These are phyloP conservation scores for Daubentonia madagascariensis DNA, from an alignment of 2,113 vertebrate species.

Conservation along the genomic window DNA sequence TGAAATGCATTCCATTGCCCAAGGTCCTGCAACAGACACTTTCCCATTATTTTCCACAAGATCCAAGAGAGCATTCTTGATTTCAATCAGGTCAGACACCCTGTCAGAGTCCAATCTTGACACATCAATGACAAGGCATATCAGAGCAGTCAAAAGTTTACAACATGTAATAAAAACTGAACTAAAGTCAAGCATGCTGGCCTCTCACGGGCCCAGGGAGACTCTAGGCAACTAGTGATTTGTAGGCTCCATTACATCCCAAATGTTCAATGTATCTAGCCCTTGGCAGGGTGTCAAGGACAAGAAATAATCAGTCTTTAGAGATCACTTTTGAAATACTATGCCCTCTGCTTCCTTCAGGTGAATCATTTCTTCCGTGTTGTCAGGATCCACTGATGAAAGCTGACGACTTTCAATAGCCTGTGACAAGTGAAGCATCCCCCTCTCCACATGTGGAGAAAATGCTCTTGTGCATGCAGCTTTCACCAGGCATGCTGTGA, in stretches of 20 bases:
- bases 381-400: slow-evolving; percentile 83
- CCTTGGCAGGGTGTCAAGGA: slow-evolving; percentile 85
- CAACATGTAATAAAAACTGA: slow-evolving; percentile 80
- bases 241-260: slow-evolving; percentile 83
- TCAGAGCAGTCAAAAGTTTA: slow-evolving; percentile 80
- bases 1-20: slow-evolving; percentile 10
- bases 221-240: slow-evolving; percentile 79
- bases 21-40: not conserved
- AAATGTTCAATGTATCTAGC: slow-evolving; percentile 80
- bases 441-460: slow-evolving; percentile 56
- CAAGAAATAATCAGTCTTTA: slow-evolving; percentile 84
- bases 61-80: slow-evolving; percentile 61
- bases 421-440: slow-evolving; percentile 78
- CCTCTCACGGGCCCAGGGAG: slow-evolving; percentile 66
- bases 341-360: slow-evolving; percentile 76
- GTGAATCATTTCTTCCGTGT: slow-evolving; percentile 81
- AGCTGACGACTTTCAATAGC: slow-evolving; percentile 79
- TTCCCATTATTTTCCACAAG: slow-evolving; percentile 48
- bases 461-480: slow-evolving; percentile 67
- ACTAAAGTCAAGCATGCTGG: slow-evolving; percentile 70
- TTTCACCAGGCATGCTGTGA: slow-evolving; percentile 61
- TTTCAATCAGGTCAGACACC: slow-evolving; percentile 73
- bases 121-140: slow-evolving; percentile 73
- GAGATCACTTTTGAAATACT: slow-evolving; percentile 80
- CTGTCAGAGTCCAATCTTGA: slow-evolving; percentile 74